Conservation (phyloP, 2,888 invertebrate genomes). For the Mesodorylaimus sp. region DNA sequence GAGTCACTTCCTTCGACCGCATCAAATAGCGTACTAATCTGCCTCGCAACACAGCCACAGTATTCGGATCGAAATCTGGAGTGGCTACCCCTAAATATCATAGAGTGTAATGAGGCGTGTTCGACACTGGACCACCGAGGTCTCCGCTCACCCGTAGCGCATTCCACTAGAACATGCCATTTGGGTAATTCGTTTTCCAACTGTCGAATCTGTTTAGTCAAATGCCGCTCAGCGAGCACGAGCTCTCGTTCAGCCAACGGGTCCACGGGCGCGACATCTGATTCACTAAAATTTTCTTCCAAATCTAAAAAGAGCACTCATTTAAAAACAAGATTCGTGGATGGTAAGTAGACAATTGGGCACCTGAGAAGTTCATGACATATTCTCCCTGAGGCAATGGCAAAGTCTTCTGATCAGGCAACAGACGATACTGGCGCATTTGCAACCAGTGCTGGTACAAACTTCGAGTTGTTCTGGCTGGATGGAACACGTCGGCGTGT, state of each 20-base stretch:
- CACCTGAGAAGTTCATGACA: background rate
- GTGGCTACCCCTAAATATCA: slow-evolving; percentile 48
- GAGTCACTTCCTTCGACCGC: slow-evolving; percentile 72
- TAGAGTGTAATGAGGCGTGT: too few species aligned
- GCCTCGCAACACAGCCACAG: slow-evolving; percentile 73
- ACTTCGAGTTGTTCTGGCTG: slow-evolving; percentile 63
- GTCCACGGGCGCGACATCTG: background rate
- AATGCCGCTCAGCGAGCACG: slow-evolving; percentile 32
- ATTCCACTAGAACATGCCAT: slow-evolving; percentile 81
- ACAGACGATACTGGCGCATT: slow-evolving; percentile 69
- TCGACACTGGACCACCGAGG: too few species aligned
- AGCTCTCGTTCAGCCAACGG: slow-evolving; percentile 25
- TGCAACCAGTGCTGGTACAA: slow-evolving; percentile 74
- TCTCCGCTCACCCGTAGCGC: slow-evolving; percentile 41
- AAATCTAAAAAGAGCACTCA: slow-evolving; percentile 3
- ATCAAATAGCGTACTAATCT: slow-evolving; percentile 78
- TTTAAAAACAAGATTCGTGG: background rate
- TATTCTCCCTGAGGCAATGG: background rate
- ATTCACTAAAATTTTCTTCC: slow-evolving; percentile 9
- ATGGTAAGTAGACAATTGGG: background rate
- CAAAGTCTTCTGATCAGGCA: slow-evolving; percentile 57
- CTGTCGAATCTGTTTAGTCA: slow-evolving; percentile 65
- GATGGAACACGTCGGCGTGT: slow-evolving; percentile 66
- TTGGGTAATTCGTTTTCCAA: slow-evolving; percentile 70
- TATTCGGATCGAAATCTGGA: slow-evolving; percentile 77